phyloP scores from a whole-genome alignment of 2,888 invertebrate species.

The Magallana nippona region DNA sequence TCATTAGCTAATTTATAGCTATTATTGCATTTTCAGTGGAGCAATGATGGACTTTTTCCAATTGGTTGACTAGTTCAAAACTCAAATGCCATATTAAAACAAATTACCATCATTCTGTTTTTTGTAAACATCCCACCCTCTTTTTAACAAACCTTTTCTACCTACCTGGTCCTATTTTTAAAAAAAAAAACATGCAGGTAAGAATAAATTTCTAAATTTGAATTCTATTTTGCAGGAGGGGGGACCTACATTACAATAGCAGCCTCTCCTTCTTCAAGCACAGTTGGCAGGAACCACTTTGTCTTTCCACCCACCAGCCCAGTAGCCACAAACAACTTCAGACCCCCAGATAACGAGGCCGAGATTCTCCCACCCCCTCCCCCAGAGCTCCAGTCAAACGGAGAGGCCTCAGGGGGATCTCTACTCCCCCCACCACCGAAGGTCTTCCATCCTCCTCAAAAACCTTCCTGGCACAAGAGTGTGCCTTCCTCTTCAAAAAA shows the following conservation, averaged over 20 bases:
- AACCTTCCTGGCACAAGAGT: conserved; percentile 40
- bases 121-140: too few relatives aligned
- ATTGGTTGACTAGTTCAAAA: too few relatives aligned
- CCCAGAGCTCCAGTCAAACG: neutral
- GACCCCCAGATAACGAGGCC: neutral
- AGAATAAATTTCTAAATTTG: too few relatives aligned
- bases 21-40: too few relatives aligned
- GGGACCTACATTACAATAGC: conserved; percentile 48
- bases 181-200: too few relatives aligned
- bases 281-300: conserved; percentile 47
- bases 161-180: too few relatives aligned
- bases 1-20: too few relatives aligned
- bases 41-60: too few relatives aligned
- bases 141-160: too few relatives aligned
- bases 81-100: too few relatives aligned
- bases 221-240: conserved; percentile 29
- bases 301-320: conserved; percentile 40
- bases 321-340: neutral
- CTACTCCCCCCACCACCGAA: conserved; percentile 46
- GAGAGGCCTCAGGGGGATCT: neutral
- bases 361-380: conserved; percentile 18
- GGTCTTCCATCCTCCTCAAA: conserved; percentile 40
- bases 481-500: conserved; percentile 22
- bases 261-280: conserved; percentile 46
- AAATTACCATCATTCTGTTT: too few relatives aligned